Evolutionary conservation across 2,113 vertebrate species (phyloP).

Genomic region (Amphilophus citrinellus): DNA sequence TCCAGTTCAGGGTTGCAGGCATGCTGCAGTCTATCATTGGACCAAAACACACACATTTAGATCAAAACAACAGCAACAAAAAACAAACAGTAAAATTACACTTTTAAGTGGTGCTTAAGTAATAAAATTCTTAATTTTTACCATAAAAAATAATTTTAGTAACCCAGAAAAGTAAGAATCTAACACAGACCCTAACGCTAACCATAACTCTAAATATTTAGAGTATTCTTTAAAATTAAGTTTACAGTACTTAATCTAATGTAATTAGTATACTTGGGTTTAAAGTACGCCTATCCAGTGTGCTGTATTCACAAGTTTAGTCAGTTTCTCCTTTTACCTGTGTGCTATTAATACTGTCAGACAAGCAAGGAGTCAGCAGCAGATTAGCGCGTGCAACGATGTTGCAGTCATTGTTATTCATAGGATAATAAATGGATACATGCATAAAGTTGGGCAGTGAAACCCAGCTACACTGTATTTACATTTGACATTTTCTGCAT

Average conservation of each 20-base stretch:
- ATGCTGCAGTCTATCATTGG: too few species aligned
- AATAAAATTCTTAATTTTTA: not conserved
- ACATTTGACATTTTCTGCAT: conserved; percentile 42
- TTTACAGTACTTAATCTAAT: not conserved
- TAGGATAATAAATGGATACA: conserved; percentile 26
- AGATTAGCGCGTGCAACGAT: conserved; percentile 19
- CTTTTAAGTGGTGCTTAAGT: not conserved
- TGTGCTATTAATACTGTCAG: conserved; percentile 7
- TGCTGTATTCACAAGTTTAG: not conserved
- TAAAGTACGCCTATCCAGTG: not conserved
- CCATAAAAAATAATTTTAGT: not conserved
- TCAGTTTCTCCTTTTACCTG: not conserved
- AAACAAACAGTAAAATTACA: not conserved
- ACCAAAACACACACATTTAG: not conserved
- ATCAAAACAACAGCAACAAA: not conserved
- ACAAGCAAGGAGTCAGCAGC: conserved; percentile 15
- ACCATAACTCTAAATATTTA: not conserved
- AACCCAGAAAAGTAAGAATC: not conserved
- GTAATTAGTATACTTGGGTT: not conserved
- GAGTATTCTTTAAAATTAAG: not conserved
- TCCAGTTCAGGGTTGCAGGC: too few species aligned
- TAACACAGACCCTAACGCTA: not conserved
- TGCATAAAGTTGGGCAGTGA: conserved; percentile 23
- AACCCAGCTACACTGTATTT: conserved; percentile 23
- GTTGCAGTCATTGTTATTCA: conserved; percentile 20